Percentiles rank a stretch among this genome's conserved stretches.
Evolutionary conservation across 2,797 vertebrate genomes (phyloP).

Genomic region (Silurus lanzhouensis): DNA sequence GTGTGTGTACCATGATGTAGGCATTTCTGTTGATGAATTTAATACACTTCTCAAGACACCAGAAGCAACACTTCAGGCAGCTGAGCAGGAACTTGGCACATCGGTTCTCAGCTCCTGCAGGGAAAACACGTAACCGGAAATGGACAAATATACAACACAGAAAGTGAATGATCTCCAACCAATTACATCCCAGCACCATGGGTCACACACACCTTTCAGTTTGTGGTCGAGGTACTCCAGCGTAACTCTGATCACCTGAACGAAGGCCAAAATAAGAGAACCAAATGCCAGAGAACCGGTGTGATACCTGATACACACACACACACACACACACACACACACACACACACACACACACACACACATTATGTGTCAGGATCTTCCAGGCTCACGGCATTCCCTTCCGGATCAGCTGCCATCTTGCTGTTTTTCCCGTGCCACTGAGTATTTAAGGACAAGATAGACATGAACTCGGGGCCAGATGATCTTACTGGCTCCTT

Average conservation of each 20-base stretch:
- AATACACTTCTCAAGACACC: slow-evolving; percentile 97
- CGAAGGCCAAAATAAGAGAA: slow-evolving; percentile 86
- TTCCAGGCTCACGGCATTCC: too few species aligned
- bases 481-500: too few species aligned
- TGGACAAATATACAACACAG: neutral
- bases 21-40: slow-evolving; percentile 95
- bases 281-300: slow-evolving; percentile 93
- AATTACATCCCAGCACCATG: neutral
- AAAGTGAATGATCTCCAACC: neutral
- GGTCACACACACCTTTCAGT: slow-evolving; percentile 80
- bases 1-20: slow-evolving; percentile 91
- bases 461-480: too few species aligned
- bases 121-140: neutral
- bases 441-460: too few species aligned
- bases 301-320: slow-evolving; percentile 81
- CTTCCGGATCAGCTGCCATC: too few species aligned
- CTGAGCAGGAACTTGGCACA: slow-evolving; percentile 85
- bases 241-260: slow-evolving; percentile 87
- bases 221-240: slow-evolving; percentile 94
- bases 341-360: slow-evolving; percentile 2
- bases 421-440: too few species aligned
- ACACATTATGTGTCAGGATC: neutral
- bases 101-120: slow-evolving; percentile 84
- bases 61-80: slow-evolving; percentile 96
- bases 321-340: neutral